Evolutionary conservation across 2,888 invertebrate species (phyloP).

Genomic region (Piscicola geometra): DNA sequence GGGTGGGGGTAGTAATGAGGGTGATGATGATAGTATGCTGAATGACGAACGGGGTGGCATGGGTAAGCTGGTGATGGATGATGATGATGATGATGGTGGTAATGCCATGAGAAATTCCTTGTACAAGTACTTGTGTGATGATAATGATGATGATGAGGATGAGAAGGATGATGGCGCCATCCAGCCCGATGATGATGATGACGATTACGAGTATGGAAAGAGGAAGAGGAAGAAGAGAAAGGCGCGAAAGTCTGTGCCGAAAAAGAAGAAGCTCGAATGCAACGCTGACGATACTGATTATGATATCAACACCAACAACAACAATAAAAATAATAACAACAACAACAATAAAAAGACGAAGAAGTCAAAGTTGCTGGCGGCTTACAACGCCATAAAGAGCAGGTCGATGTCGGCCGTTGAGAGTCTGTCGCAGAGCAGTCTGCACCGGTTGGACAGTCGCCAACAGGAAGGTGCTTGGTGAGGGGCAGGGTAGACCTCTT

Average conservation of each 20-base stretch:
- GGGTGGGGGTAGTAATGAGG: constrained; percentile 5
- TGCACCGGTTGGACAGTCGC: no score
- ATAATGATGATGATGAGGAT: not conserved
- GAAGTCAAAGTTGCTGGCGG: no score
- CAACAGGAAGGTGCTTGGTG: no score
- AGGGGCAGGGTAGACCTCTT: no score
- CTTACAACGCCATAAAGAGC: no score
- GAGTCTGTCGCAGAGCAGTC: no score
- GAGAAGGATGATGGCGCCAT: not conserved
- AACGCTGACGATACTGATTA: not conserved
- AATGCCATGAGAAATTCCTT: constrained; percentile 1
- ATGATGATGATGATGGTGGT: constrained; percentile 1
- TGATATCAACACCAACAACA: constrained; percentile 2
- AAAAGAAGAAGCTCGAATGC: not conserved
- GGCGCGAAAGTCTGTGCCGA: not conserved
- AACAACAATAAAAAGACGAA: not conserved
- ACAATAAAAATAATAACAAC: not conserved
- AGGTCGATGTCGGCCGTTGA: no score
- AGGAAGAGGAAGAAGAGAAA: constrained; percentile 17
- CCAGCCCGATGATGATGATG: not conserved
- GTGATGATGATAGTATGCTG: no score
- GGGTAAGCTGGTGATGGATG: not conserved
- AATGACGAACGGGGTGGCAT: not conserved
- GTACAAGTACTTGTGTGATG: no score
- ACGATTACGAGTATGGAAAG: constrained; percentile 13